phyloP scores from a whole-genome alignment of 1,140 invertebrate species.

The Mya arenaria region DNA sequence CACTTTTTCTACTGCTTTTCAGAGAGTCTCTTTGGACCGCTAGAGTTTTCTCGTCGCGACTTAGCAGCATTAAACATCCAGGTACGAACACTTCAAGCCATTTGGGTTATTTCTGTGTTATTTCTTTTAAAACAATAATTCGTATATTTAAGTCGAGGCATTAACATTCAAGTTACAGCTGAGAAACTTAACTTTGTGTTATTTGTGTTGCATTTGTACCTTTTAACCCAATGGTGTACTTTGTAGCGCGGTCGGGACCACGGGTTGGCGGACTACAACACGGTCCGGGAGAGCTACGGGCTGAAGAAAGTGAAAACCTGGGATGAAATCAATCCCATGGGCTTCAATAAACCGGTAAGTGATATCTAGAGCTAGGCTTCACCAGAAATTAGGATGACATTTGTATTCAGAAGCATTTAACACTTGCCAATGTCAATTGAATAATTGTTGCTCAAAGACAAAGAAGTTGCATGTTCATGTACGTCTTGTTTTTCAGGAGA shows the following conservation, averaged over 20 bases:
- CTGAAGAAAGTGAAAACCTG: constrained; percentile 60
- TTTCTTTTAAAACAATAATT: no score
- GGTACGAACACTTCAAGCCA: not conserved
- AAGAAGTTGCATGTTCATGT: no score
- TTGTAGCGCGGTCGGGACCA: constrained; percentile 97
- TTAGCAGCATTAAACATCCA: constrained; percentile 98
- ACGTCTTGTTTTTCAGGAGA: constrained; percentile 28
- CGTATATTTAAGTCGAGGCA: no score
- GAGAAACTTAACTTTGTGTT: no score
- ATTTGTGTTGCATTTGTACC: no score
- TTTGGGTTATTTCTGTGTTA: no score
- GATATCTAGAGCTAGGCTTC: not conserved
- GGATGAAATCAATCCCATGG: constrained; percentile 8
- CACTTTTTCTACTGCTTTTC: constrained; percentile 4
- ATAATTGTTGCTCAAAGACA: no score
- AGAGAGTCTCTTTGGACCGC: constrained; percentile 97
- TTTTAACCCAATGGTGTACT: not conserved
- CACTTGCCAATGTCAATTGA: no score
- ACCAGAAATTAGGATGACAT: no score
- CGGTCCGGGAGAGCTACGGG: constrained; percentile 86
- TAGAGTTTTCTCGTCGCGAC: constrained; percentile 97
- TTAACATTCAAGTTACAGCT: no score
- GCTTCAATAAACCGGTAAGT: constrained; percentile 38
- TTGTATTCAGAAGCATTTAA: no score
- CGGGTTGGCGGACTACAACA: constrained; percentile 97